A percentile compares a stretch with the other conserved stretches of the same genome.
These are phyloP conservation scores for Pipra filicauda DNA, from an alignment of 2,113 vertebrate species.

Conservation along the genomic window DNA sequence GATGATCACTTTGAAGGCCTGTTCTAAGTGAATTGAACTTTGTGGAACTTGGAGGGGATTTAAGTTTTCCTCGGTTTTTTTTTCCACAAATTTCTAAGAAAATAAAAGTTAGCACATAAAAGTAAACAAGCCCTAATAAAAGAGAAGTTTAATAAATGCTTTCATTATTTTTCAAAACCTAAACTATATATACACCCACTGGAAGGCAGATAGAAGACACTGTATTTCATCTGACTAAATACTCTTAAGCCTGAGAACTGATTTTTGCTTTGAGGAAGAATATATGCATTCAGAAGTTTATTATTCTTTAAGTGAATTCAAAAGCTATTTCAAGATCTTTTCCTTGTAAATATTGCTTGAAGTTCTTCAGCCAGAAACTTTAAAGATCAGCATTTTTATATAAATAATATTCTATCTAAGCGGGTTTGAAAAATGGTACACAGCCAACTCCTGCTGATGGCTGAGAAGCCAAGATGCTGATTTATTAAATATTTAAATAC, in stretches of 20 bases:
- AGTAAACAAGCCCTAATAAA: neutral
- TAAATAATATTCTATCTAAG: neutral
- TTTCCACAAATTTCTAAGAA: neutral
- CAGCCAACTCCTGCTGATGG: neutral
- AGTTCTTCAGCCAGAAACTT: neutral
- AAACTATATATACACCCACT: neutral
- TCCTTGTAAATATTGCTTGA: neutral
- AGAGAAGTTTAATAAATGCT: neutral
- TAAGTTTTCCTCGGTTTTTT: neutral
- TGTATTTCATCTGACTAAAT: neutral
- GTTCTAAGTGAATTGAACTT: neutral
- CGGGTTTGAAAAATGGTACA: neutral
- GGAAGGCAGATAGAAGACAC: neutral
- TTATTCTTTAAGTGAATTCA: neutral
- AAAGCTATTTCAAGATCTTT: neutral
- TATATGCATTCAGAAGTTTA: neutral
- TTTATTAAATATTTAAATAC: neutral
- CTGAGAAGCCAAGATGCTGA: neutral
- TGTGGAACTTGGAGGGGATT: too few relatives aligned
- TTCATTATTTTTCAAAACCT: neutral
- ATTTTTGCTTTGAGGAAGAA: neutral
- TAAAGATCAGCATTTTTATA: neutral
- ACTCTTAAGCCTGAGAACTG: neutral
- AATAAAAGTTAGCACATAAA: neutral
- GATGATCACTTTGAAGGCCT: neutral